A percentile compares a stretch with the other conserved stretches of the same genome.
Conservation (phyloP, 2,797 vertebrate species). For the Microcaecilia unicolor region DNA sequence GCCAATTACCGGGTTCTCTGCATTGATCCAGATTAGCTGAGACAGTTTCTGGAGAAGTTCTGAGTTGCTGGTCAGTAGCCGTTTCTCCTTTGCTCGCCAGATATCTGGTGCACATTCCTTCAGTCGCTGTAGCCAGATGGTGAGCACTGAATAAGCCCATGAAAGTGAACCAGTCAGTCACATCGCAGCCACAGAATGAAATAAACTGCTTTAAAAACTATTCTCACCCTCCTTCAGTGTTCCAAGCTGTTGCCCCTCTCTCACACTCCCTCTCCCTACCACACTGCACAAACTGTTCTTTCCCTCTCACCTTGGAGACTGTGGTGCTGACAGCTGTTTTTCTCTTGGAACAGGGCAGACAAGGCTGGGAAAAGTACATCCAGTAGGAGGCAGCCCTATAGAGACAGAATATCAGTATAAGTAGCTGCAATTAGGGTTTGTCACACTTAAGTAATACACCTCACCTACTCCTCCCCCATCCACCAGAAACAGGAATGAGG, state of each 20-base stretch:
- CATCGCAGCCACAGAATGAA: too few relatives aligned
- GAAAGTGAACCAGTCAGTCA: not conserved
- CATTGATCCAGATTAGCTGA: conserved; percentile 69
- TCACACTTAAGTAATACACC: too few relatives aligned
- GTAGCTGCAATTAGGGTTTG: too few relatives aligned
- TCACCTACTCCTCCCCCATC: too few relatives aligned
- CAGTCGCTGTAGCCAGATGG: conserved; percentile 69
- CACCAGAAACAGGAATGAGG: too few relatives aligned
- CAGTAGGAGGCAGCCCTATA: conserved; percentile 62
- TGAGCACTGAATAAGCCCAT: conserved; percentile 56
- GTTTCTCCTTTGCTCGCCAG: conserved; percentile 39
- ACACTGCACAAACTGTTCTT: too few relatives aligned
- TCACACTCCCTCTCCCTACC: not conserved
- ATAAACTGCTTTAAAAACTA: not conserved
- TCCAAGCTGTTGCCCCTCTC: not conserved
- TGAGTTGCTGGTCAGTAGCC: conserved; percentile 42
- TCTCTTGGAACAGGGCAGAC: conserved; percentile 53
- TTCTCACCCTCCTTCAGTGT: not conserved
- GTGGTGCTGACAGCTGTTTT: conserved; percentile 59
- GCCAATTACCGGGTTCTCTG: conserved; percentile 67
- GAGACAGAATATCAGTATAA: too few relatives aligned
- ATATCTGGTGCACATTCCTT: conserved; percentile 53
- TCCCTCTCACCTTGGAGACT: conserved; percentile 69
- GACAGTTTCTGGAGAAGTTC: conserved; percentile 44
- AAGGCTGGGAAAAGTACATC: conserved; percentile 63